Evolutionary conservation across 2,113 vertebrate genomes (phyloP), one percentile per base, ranked within the genome.

Genomic region (Carassius carassius): DNA sequence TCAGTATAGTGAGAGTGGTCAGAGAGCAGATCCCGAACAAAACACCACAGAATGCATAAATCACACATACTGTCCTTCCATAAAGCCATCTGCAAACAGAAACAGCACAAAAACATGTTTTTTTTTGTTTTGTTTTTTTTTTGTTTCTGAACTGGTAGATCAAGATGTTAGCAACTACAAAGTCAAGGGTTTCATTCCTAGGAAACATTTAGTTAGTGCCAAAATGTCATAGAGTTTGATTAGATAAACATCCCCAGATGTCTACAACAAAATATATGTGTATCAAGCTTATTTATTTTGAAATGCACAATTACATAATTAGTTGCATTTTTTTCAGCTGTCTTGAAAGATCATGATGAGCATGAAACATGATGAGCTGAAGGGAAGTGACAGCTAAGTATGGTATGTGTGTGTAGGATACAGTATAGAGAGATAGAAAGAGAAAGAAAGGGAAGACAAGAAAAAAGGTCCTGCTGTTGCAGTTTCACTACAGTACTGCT

Each of bases 31-130:
- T 90, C 21, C 91, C 92, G 86, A 94, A 92, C 32, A 94, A 54
- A n/a, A 93, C 85, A 4, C 91, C 89, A 70, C 93, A 93, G 89
- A 94, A 93, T 0, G 91, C 91, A 84, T 92, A 93, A 82, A 92
- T 89, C 47, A 91, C 23, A 75, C 91, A 93, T 67, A 92, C 65
- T 0, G 87, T 80, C 76, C 89, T 90, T 63, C 92, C 90, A 83
- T 89, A 93, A 21, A 93, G 21, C 91, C 91, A 94, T 81, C 91
- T 94, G 78, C 10, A 75, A 25, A 67, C 69, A 78, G 16, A 73
- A 12, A 79, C 25, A 84, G 49, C 21, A n/a, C n/a, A n/a, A n/a
- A n/a, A n/a, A n/a, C n/a, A n/a, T n/a, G n/a, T n/a, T n/a, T n/a
- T n/a, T n/a, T n/a, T 29, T 29, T 29, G 29, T 29, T 29, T 29